Evolutionary conservation across 1,140 invertebrate species (phyloP), one percentile per base, ranked within the genome.

Genomic region (Caenorhabditis tropicalis): DNA sequence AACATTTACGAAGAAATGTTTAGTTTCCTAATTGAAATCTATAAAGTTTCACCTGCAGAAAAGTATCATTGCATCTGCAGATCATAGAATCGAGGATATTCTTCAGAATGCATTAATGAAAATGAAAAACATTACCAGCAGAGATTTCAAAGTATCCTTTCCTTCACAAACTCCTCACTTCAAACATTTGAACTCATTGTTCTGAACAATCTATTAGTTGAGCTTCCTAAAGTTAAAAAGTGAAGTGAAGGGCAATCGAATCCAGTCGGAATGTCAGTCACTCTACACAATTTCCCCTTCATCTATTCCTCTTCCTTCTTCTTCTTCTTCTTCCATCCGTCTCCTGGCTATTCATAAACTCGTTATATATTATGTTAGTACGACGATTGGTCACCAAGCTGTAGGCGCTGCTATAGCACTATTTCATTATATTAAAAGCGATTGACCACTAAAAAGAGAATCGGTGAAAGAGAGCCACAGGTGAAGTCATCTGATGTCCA

Each of bases 271-370:
- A 74, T 74, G 65, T 43, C 36, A 74, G 33, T 39, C 58, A 36
- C 58, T 65, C 58, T 39, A 65, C 58, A 39, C 58, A 39, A 65
- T 65, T 33, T 74, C 48, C 33, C 48, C 51, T 81, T 81, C 65
- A 39, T 74, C 79, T 53, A 53, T 81, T 81, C 79, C 79, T 56
- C 79, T 81, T 56, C 79, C 51, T 51, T 36, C 46, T 81, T 81
- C 15, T 79, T 51, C 43, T 46, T 79, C 58, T 24, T 36, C 58
- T 65, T 27, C 58, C 43, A 43, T 74, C 24, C 46, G 33, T 51
- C 79, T 39, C 36, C 46, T 53, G 46, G 46, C 29, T 24, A 81
- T 81, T 81, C 79, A 74, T 74, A 74, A 74, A 74, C 65, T 74
- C 65, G 65, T 74, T 74, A 31, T 74, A 74, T 74, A 74, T 74